phyloP scores from a whole-genome alignment of 2,113 vertebrate genomes.

The Colossoma macropomum region DNA sequence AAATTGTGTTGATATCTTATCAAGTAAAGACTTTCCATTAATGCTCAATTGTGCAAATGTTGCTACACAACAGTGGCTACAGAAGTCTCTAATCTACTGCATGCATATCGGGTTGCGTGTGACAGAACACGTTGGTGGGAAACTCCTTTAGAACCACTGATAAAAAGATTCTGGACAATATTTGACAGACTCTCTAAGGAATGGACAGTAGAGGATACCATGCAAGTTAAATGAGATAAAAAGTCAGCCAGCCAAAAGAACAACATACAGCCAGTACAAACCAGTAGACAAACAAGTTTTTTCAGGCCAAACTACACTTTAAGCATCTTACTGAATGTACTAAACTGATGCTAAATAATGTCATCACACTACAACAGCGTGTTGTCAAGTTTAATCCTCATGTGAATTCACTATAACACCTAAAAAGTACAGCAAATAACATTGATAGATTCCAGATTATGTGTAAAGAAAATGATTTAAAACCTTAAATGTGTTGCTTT shows the following conservation, averaged over 20 bases:
- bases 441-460: neutral
- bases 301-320: neutral
- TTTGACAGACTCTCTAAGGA: neutral
- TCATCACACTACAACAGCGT: neutral
- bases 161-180: neutral
- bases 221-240: conserved; percentile 5
- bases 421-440: neutral
- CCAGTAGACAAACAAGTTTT: neutral
- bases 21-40: neutral
- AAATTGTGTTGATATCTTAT: too few relatives aligned
- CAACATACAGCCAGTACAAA: neutral
- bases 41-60: neutral
- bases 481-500: neutral
- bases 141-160: neutral
- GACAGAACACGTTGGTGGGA: neutral
- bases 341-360: neutral
- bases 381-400: neutral
- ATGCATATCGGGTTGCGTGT: neutral
- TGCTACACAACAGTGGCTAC: neutral
- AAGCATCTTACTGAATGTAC: neutral
- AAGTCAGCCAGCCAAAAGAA: neutral
- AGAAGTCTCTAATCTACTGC: neutral
- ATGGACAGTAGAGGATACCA: neutral
- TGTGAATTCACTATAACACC: neutral
- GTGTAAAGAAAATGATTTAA: neutral